Conservation (phyloP, 2,113 vertebrate species). For the Hassar affinis region DNA sequence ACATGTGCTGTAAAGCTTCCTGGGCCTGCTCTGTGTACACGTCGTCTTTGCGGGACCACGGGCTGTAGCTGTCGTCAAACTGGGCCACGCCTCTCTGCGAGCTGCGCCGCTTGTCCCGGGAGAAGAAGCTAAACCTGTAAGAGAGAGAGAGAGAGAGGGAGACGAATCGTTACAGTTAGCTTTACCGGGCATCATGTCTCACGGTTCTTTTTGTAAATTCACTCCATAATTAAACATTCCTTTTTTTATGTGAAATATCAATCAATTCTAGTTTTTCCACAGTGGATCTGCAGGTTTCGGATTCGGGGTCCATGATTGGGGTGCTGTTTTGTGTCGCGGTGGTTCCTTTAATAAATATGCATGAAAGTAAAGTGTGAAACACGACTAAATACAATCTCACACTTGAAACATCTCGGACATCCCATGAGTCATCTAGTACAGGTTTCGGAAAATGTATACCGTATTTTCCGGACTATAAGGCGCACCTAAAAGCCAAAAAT, state of each 20-base stretch:
- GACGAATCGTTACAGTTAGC: not conserved
- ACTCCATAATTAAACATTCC: no score
- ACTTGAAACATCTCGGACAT: not conserved
- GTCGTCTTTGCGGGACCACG: constrained; percentile 81
- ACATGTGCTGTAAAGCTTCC: constrained; percentile 93
- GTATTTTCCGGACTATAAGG: no score
- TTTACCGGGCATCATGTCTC: no score
- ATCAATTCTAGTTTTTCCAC: no score
- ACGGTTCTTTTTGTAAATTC: not conserved
- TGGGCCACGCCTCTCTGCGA: constrained; percentile 71
- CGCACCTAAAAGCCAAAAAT: no score
- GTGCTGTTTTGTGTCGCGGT: not conserved
- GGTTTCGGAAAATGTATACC: not conserved
- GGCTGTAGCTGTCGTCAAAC: constrained; percentile 72
- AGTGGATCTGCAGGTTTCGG: no score
- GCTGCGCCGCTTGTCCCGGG: constrained; percentile 85
- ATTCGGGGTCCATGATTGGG: not conserved
- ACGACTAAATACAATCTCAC: not conserved
- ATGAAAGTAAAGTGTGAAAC: not conserved
- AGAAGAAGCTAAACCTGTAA: constrained; percentile 99
- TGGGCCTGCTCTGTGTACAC: constrained; percentile 90
- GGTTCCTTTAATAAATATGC: not conserved
- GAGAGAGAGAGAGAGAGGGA: constrained; percentile 18
- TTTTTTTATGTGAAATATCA: not conserved
- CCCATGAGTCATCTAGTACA: not conserved